These are phyloP conservation scores for Biston stratarius DNA, from an alignment of 2,888 invertebrate species.

Conservation along the genomic window DNA sequence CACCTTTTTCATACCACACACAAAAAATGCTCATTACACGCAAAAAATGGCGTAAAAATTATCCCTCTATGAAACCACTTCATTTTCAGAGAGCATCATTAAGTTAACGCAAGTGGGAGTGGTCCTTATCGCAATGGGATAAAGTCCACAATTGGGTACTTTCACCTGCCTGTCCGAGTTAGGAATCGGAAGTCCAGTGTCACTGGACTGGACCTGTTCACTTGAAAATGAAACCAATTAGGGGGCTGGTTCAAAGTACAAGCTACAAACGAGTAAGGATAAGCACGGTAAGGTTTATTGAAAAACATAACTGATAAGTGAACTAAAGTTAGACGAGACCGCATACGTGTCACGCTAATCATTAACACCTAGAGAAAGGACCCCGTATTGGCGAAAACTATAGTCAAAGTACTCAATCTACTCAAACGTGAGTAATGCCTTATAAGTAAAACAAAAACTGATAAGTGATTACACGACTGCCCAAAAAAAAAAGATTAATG, in stretches of 20 bases:
- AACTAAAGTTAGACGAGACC: too few species aligned
- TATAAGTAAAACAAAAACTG: too few species aligned
- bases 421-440: too few species aligned
- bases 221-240: slow-evolving; percentile 85
- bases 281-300: not conserved
- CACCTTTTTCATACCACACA: slow-evolving; percentile 28
- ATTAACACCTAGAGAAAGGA: too few species aligned
- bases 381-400: too few species aligned
- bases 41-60: slow-evolving; percentile 43
- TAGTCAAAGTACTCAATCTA: too few species aligned
- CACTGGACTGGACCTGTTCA: slow-evolving; percentile 77
- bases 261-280: slow-evolving; percentile 38
- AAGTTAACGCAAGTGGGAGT: slow-evolving; percentile 45
- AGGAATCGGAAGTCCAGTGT: slow-evolving; percentile 70
- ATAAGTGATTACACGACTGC: too few species aligned
- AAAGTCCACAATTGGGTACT: slow-evolving; percentile 63
- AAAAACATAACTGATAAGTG: too few species aligned
- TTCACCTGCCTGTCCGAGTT: slow-evolving; percentile 53
- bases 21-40: slow-evolving; percentile 45
- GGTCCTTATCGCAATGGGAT: slow-evolving; percentile 55
- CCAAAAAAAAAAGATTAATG: too few species aligned
- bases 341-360: too few species aligned
- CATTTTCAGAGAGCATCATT: slow-evolving; percentile 47
- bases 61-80: slow-evolving; percentile 46
- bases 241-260: slow-evolving; percentile 59